Evolutionary conservation across 2,888 invertebrate species (phyloP), one percentile per base, ranked within the genome.

Genomic region (Drosophila anceps): DNA sequence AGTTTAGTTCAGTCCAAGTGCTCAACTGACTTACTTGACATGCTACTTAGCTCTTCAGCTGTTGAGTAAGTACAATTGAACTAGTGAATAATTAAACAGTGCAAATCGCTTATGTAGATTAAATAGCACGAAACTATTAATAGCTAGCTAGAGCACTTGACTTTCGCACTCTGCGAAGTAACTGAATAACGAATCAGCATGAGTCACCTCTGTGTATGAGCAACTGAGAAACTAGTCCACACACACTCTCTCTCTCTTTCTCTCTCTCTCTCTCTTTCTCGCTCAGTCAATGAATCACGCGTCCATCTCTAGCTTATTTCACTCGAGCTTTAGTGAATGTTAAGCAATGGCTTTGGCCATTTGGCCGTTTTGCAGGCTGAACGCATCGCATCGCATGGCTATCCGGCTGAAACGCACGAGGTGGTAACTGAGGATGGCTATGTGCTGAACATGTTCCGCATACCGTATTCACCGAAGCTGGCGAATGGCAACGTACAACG

Each of bases 371-470:
- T 44, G 33, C 70, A 91, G 92, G 88, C 81, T 10, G 80, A 92
- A 29, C 90, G 91, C 69, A 91, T 91, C 53, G 57, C 70, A 5
- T 82, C 81, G 55, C 81, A 89, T 57, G 91, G 92, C 3, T 97
- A 96, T 91, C 93, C 94, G 0, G 94, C 95, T 0, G 96, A 97
- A 92, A 94, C 95, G 1, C 96, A 97, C 84, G 93, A 94, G 0
- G 94, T 96, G 0, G 92, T 94, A 57, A 98, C 98, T 0, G 94
- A 95, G 31, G 98, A 98, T 92, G 98, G 97, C 1, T 98, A 97
- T 92, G 94, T 98, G 51, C 93, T 98, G 53, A 95, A 95, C 3
- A 78, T 98, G 54, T 98, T 98, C 88, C 95, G 98, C 73, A 97
- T 98, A 86, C 96, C 97, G 0, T 75, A 92, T 57, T 91, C 92